Evolutionary conservation across 2,888 invertebrate genomes (phyloP).

Genomic region (Parnassius apollo): DNA sequence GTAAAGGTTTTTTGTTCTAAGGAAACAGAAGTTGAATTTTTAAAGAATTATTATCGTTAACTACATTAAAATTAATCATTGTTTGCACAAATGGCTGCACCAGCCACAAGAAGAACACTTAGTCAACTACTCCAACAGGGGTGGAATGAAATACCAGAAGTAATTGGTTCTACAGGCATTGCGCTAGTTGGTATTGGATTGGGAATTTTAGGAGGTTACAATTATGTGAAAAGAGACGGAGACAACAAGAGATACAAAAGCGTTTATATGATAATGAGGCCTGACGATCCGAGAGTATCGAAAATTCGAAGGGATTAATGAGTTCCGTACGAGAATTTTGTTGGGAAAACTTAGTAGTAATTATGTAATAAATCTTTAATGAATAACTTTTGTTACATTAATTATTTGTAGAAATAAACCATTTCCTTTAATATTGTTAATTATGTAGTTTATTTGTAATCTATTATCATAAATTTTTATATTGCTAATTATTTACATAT

Average conservation of each 20-base stretch:
- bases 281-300: conserved; percentile 84
- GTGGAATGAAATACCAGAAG: conserved; percentile 87
- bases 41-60: no score
- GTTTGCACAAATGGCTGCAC: conserved; percentile 48
- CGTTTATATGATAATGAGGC: conserved; percentile 83
- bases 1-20: no score
- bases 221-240: conserved; percentile 81
- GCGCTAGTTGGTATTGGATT: conserved; percentile 81
- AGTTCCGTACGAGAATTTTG: conserved; percentile 16
- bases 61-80: neutral
- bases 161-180: conserved; percentile 82
- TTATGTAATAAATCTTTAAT: conserved; percentile 68
- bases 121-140: conserved; percentile 66
- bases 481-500: no score
- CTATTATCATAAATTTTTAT: no score
- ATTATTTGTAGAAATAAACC: neutral
- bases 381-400: conserved; percentile 3
- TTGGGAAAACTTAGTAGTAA: conserved; percentile 35
- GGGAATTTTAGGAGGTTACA: conserved; percentile 65
- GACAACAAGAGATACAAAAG: conserved; percentile 85
- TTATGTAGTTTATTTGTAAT: no score
- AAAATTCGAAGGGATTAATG: conserved; percentile 78
- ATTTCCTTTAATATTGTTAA: no score
- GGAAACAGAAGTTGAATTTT: no score
- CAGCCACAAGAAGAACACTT: conserved; percentile 55